Conservation (phyloP, 2,888 invertebrate genomes). For the Corbicula japonica region DNA sequence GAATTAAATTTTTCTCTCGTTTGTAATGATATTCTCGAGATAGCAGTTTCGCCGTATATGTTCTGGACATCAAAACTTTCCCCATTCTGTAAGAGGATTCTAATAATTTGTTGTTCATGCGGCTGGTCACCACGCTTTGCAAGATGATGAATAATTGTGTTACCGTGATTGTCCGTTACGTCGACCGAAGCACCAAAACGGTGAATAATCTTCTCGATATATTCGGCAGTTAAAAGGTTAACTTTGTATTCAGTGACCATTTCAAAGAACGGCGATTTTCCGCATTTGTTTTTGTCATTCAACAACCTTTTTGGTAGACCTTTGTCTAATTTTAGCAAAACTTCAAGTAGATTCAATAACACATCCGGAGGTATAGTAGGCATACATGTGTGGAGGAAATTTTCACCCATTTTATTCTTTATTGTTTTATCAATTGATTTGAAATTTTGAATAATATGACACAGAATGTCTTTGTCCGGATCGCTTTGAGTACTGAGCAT, state of each 20-base stretch:
- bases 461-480: not conserved
- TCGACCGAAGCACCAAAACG: not conserved
- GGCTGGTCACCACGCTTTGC: not conserved
- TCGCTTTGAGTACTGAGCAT: not conserved
- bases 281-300: not conserved
- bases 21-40: not conserved
- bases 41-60: not conserved
- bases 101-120: not conserved
- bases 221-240: not conserved
- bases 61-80: not conserved
- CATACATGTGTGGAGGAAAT: not conserved
- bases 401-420: not conserved
- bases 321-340: not conserved
- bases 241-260: constrained; percentile 15
- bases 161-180: not conserved
- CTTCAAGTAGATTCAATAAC: not conserved
- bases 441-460: not conserved
- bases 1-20: not conserved
- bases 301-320: not conserved
- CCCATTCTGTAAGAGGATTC: not conserved
- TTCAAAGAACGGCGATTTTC: not conserved
- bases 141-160: not conserved
- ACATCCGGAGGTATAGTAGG: too few relatives aligned
- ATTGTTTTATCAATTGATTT: not conserved
- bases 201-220: not conserved